Percentiles rank a stretch among this genome's conserved stretches.
Evolutionary conservation across 2,797 vertebrate genomes (phyloP).

Genomic region (Mallotus villosus): DNA sequence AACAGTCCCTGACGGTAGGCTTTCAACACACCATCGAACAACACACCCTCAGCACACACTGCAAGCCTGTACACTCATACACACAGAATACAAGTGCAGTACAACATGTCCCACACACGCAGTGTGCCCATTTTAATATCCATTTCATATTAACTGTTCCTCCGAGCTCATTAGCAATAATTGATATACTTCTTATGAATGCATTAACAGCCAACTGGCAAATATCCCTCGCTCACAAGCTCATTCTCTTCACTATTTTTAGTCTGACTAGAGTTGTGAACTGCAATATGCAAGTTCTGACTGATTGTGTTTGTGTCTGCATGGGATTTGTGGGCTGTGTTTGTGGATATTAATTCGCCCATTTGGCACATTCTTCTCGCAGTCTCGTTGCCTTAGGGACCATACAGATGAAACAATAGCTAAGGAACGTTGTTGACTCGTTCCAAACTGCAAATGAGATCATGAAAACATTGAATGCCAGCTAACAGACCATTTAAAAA

Average conservation of each 20-base stretch:
- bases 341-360: not conserved
- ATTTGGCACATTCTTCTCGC: slow-evolving; percentile 1
- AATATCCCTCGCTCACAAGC: not conserved
- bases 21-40: not conserved
- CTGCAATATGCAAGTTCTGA: not conserved
- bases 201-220: not conserved
- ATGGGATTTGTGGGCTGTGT: not conserved
- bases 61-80: not conserved
- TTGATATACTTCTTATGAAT: not conserved
- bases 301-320: not conserved
- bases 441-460: not conserved
- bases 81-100: not conserved
- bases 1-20: not conserved
- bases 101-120: not conserved
- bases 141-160: not conserved
- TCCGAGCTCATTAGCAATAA: not conserved
- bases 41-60: not conserved
- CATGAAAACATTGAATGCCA: not conserved
- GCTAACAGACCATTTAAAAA: not conserved
- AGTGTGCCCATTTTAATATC: not conserved
- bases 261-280: not conserved
- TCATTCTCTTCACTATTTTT: not conserved
- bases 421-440: too few relatives aligned
- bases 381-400: not conserved
- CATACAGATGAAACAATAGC: not conserved